Percentiles rank a stretch among this genome's conserved stretches.
These are phyloP conservation scores for Cheilosia urbana DNA, from an alignment of 2,888 invertebrate genomes.

Conservation along the genomic window DNA sequence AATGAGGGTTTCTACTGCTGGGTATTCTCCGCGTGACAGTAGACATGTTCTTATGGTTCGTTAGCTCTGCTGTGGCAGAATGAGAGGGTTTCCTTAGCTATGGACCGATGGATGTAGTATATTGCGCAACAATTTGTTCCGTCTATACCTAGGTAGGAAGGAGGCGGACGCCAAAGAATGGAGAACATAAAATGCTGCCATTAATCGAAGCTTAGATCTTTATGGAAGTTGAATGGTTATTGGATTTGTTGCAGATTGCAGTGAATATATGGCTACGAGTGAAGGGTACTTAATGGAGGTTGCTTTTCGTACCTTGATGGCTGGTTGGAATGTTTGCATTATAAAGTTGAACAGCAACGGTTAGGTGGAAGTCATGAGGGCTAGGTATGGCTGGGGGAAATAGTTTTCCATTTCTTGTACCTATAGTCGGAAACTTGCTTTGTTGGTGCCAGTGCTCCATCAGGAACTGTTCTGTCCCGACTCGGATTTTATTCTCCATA, in stretches of 20 bases:
- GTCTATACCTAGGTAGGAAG: neutral
- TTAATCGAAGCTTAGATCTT: conserved; percentile 47
- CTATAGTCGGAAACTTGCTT: too few relatives aligned
- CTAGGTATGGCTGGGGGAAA: too few relatives aligned
- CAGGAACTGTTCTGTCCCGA: too few relatives aligned
- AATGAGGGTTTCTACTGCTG: conserved; percentile 53
- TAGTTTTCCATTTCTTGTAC: too few relatives aligned
- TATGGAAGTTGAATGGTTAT: conserved; percentile 51
- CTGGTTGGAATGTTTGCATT: neutral
- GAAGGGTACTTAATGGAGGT: conserved; percentile 29
- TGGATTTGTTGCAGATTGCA: conserved; percentile 6
- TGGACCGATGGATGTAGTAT: conserved; percentile 21
- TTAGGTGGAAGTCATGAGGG: too few relatives aligned
- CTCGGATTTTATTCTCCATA: too few relatives aligned
- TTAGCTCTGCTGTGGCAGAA: conserved; percentile 41
- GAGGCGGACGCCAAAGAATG: conserved; percentile 40
- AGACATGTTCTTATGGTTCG: conserved; percentile 67
- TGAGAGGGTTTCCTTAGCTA: conserved; percentile 7
- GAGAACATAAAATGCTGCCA: conserved; percentile 39
- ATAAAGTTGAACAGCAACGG: too few relatives aligned
- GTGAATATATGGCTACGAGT: conserved; percentile 5
- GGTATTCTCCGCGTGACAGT: conserved; percentile 66
- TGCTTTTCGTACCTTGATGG: neutral
- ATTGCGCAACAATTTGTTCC: conserved; percentile 50
- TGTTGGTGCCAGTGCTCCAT: too few relatives aligned